Conservation (phyloP, 2,888 invertebrate species). For the Steinernema hermaphroditum region DNA sequence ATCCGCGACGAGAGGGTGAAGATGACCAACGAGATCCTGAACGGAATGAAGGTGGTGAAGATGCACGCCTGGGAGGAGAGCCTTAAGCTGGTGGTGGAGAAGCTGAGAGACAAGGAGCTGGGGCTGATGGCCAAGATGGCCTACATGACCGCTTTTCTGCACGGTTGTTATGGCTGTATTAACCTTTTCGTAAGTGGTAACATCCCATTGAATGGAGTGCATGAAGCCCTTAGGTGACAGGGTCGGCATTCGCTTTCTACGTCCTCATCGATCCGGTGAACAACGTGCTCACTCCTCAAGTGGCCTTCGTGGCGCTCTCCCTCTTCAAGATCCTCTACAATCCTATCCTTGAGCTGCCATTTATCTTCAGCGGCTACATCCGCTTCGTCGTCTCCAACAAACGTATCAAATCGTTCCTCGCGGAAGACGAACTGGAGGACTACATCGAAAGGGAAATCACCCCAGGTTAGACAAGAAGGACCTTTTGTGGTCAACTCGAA, state of each 20-base stretch:
- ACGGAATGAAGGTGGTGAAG: conserved; percentile 79
- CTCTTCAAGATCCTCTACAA: conserved; percentile 84
- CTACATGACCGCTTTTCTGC: conserved; percentile 67
- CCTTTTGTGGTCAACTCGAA: conserved; percentile 30
- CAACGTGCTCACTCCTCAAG: conserved; percentile 76
- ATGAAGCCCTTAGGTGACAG: conserved; percentile 72
- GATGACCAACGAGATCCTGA: conserved; percentile 87
- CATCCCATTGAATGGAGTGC: neutral
- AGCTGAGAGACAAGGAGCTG: conserved; percentile 67
- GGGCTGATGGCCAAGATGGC: conserved; percentile 61
- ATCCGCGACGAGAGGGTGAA: conserved; percentile 90
- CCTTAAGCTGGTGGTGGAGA: conserved; percentile 52
- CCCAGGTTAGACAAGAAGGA: conserved; percentile 4
- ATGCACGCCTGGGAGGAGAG: conserved; percentile 71
- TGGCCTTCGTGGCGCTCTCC: conserved; percentile 79
- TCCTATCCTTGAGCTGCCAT: conserved; percentile 78
- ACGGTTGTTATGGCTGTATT: conserved; percentile 62
- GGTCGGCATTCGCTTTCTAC: conserved; percentile 82
- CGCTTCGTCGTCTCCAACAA: conserved; percentile 63
- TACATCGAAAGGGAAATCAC: conserved; percentile 69
- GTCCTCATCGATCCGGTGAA: conserved; percentile 72
- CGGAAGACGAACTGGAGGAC: conserved; percentile 60
- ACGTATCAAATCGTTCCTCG: conserved; percentile 61
- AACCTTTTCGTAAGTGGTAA: conserved; percentile 62
- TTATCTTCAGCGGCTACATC: conserved; percentile 64